Percentiles rank a stretch among this genome's conserved stretches.
Evolutionary conservation across 2,888 invertebrate species (phyloP).

Genomic region (Agonopterix subpropinquella): DNA sequence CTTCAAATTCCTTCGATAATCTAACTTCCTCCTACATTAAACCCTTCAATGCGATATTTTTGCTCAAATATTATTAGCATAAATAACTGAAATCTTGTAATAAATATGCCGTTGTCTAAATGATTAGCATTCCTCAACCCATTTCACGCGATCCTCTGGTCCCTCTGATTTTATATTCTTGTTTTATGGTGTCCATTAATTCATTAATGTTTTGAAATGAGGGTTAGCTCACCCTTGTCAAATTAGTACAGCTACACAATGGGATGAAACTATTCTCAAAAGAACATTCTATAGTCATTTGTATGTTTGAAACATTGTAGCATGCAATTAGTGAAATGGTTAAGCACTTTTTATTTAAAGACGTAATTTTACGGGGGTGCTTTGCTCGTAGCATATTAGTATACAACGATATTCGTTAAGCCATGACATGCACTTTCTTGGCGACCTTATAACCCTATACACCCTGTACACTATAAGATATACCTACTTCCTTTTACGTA

Average conservation of each 20-base stretch:
- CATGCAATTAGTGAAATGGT: not conserved
- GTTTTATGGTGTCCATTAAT: constrained; percentile 39
- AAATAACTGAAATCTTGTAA: constrained; percentile 21
- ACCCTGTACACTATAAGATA: too few relatives aligned
- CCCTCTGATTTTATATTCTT: constrained; percentile 23
- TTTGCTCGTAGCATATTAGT: too few relatives aligned
- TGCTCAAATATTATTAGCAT: too few relatives aligned
- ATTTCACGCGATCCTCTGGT: constrained; percentile 6
- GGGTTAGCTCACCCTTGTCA: constrained; percentile 44
- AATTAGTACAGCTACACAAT: constrained; percentile 39
- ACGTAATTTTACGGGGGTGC: too few relatives aligned
- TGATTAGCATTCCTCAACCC: constrained; percentile 1
- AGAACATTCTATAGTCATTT: constrained; percentile 37
- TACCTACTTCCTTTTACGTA: too few relatives aligned
- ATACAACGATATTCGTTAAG: too few relatives aligned
- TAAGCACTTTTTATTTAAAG: too few relatives aligned
- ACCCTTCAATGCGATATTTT: too few relatives aligned
- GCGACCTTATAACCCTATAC: too few relatives aligned
- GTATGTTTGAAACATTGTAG: constrained; percentile 3
- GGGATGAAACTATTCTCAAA: constrained; percentile 38
- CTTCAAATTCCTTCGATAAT: too few relatives aligned
- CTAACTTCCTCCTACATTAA: too few relatives aligned
- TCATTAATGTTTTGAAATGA: constrained; percentile 46
- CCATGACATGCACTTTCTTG: too few relatives aligned
- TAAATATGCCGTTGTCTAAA: constrained; percentile 6